Conservation (phyloP, 2,797 vertebrate genomes). For the Serranus cabrilla region DNA sequence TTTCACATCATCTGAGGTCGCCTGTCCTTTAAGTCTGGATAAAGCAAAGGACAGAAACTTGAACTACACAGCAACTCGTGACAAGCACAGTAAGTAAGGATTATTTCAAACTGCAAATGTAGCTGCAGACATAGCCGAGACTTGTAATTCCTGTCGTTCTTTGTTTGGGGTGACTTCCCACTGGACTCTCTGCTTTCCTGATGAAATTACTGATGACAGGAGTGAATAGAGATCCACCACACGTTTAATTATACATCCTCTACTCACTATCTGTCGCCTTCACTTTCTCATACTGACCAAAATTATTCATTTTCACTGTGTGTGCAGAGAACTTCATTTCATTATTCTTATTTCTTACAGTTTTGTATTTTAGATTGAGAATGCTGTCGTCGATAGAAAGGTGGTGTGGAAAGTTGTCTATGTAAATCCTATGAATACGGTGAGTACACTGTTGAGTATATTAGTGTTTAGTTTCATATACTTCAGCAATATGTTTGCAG, state of each 20-base stretch:
- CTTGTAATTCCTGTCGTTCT: slow-evolving; percentile 20
- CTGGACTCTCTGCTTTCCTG: slow-evolving; percentile 25
- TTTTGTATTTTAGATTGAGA: slow-evolving; percentile 9
- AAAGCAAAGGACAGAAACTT: background rate
- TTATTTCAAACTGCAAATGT: slow-evolving; percentile 1
- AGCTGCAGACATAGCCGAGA: slow-evolving; percentile 8
- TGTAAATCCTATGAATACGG: background rate
- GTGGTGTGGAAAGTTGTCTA: background rate
- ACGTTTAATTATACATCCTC: slow-evolving; percentile 54
- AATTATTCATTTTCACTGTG: slow-evolving; percentile 43
- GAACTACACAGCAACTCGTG: background rate
- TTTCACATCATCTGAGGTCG: background rate
- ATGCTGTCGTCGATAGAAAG: background rate
- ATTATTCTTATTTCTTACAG: slow-evolving; percentile 9
- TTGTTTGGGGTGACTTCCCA: slow-evolving; percentile 21
- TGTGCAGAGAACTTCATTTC: slow-evolving; percentile 13
- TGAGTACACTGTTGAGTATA: background rate
- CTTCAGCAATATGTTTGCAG: slow-evolving; percentile 14
- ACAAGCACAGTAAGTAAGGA: background rate
- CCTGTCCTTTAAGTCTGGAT: background rate
- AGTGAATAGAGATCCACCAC: slow-evolving; percentile 47
- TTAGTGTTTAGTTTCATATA: background rate
- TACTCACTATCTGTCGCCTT: slow-evolving; percentile 41
- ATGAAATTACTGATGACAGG: slow-evolving; percentile 57
- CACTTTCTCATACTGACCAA: slow-evolving; percentile 36